phyloP scores from a whole-genome alignment of 2,888 invertebrate species.

The Tenodera sinensis region DNA sequence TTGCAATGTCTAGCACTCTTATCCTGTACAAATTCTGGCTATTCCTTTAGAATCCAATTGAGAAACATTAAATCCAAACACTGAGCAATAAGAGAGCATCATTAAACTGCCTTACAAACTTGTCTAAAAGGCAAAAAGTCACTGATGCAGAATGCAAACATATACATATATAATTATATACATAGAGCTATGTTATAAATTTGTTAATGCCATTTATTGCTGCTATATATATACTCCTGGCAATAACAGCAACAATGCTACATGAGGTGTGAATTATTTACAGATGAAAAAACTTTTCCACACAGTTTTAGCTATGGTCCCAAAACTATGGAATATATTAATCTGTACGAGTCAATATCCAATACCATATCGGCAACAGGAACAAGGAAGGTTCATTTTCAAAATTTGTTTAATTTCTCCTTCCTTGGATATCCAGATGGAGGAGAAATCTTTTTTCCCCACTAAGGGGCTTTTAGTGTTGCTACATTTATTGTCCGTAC shows the following conservation, averaged over 20 bases:
- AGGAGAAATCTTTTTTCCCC: neutral
- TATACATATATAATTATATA: neutral
- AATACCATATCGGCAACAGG: neutral
- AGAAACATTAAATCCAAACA: neutral
- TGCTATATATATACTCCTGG: neutral
- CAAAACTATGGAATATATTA: neutral
- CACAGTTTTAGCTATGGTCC: neutral
- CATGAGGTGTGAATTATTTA: neutral
- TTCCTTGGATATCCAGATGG: neutral
- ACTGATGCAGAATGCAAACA: neutral
- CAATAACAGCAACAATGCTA: neutral
- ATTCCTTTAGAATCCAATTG: neutral
- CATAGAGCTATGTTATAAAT: neutral
- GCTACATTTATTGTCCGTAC: conserved; percentile 8
- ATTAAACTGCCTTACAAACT: neutral
- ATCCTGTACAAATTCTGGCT: neutral
- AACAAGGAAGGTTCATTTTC: neutral
- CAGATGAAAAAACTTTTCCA: neutral
- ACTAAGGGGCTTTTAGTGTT: neutral
- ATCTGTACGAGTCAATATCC: neutral
- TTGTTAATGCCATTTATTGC: neutral
- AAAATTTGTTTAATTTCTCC: neutral
- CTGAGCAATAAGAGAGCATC: neutral
- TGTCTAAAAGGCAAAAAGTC: neutral
- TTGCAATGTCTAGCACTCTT: neutral